Evolutionary conservation across 2,888 invertebrate genomes (phyloP), one percentile per base, ranked within the genome.

Genomic region (Nebria brevicollis): DNA sequence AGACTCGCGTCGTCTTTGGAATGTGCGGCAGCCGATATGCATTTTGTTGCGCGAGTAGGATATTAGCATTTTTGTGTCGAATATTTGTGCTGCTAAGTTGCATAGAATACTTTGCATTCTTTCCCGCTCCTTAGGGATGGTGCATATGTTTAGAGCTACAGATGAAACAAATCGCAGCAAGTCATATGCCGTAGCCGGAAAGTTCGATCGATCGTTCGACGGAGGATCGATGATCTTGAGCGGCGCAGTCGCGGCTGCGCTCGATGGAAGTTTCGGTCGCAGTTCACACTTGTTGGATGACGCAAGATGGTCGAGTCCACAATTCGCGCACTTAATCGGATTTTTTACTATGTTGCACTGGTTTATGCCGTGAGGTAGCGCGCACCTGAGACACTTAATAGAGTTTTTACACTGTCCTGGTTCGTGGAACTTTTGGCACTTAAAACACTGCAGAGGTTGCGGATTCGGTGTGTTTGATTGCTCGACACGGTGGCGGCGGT

Each of bases 381-480:
- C 10, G 41, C 72, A 72, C 13, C 34, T 11, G 6, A n/a, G 34
- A 34, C 72, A 72, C n/a, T 34, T 11, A 26, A 34, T 25, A 13
- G 25, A 11, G 13, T 72, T 8, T 2, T 34, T 25, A 15, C 72
- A 72, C 15, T 72, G 26, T 8, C 42, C 42, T 34, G 72, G 72
- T 34, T 72, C 72, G 72, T 72, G 72, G 41, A 72, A 72, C 25
- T 34, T 25, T 15, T 41, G 42, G 72, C 72, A 72, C 11, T 34
- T 25, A 10, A 11, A 7, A 11, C 72, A 72, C 34, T 72, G 72
- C 34, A 42, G 11, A 11, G 72, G 72, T 72, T 72, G 72, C 10
- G 26, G 72, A 8, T 72, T 72, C 15, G 72, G 72, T 13, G 72
- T n/a, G 72, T 72, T 8, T 2, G 41, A 41, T 72, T 42, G 26